phyloP scores from a whole-genome alignment of 2,113 vertebrate genomes.

The Pteruthius melanotis region DNA sequence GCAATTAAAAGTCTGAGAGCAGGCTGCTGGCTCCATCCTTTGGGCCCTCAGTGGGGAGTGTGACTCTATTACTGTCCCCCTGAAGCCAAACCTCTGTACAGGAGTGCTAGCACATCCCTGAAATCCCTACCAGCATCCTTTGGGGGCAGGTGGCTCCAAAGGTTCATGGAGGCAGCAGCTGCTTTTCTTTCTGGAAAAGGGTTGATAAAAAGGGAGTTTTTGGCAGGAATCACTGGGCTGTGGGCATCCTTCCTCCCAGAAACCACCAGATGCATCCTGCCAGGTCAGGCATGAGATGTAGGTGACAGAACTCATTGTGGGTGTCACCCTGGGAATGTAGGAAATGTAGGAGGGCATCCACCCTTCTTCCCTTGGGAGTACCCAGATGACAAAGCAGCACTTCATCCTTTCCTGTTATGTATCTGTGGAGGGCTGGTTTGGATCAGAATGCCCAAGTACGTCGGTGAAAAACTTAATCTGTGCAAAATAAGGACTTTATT shows the following conservation, averaged over 20 bases:
- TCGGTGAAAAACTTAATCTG: background rate
- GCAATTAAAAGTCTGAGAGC: background rate
- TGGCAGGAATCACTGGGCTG: conserved; percentile 7
- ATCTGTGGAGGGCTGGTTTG: background rate
- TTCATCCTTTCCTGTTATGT: conserved; percentile 25
- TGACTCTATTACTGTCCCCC: background rate
- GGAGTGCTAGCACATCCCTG: background rate
- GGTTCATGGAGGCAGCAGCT: background rate
- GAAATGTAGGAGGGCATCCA: background rate
- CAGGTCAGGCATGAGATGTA: conserved; percentile 9
- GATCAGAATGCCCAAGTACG: background rate
- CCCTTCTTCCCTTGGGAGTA: background rate
- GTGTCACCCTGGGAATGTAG: background rate
- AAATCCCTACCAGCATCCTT: background rate
- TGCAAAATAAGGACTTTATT: background rate
- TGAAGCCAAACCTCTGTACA: background rate
- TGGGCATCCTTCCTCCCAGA: conserved; percentile 36
- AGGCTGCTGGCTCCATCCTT: background rate
- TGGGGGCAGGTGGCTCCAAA: background rate
- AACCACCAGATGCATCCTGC: conserved; percentile 51
- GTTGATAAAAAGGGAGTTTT: background rate
- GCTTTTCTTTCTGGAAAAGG: background rate
- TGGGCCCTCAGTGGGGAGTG: background rate
- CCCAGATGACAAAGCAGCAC: accelerated
- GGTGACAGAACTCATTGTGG: conserved; percentile 26